Evolutionary conservation across 2,888 invertebrate genomes (phyloP).

Genomic region (Cyrtodaria siliqua): DNA sequence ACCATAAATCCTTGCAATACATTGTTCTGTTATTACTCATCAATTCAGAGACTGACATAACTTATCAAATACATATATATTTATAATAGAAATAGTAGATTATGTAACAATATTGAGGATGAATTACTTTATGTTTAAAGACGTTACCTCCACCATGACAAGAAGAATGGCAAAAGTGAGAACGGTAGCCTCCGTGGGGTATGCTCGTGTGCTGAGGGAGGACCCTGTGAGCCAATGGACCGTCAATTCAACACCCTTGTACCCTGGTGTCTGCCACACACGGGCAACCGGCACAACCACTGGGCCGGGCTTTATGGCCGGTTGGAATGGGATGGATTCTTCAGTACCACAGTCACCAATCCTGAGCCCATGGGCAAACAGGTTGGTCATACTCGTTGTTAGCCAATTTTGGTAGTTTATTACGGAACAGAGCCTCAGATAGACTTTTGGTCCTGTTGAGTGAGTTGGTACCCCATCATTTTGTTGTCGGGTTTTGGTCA

Average conservation of each 20-base stretch:
- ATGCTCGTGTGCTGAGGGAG: constrained; percentile 90
- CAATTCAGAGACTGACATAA: no score
- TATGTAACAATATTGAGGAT: no score
- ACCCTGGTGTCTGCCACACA: constrained; percentile 96
- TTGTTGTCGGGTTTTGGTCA: no score
- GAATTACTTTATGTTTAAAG: constrained; percentile 81
- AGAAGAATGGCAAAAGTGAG: constrained; percentile 87
- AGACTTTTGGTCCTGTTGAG: no score
- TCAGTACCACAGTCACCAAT: constrained; percentile 92
- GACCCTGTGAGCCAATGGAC: constrained; percentile 90
- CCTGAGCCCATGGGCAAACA: constrained; percentile 97
- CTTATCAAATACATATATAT: no score
- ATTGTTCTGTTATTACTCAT: no score
- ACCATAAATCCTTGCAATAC: no score
- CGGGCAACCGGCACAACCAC: constrained; percentile 93
- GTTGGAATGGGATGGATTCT: constrained; percentile 94
- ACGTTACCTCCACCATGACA: constrained; percentile 88
- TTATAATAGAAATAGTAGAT: neutral
- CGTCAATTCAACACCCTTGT: constrained; percentile 94
- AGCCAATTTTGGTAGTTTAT: no score
- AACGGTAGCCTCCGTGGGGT: constrained; percentile 90
- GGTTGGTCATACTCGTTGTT: constrained; percentile 81
- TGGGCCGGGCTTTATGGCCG: constrained; percentile 95
- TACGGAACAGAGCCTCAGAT: no score
- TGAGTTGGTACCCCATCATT: no score